phyloP scores from a whole-genome alignment of 2,113 vertebrate genomes.

The Sylvilagus bachmani region DNA sequence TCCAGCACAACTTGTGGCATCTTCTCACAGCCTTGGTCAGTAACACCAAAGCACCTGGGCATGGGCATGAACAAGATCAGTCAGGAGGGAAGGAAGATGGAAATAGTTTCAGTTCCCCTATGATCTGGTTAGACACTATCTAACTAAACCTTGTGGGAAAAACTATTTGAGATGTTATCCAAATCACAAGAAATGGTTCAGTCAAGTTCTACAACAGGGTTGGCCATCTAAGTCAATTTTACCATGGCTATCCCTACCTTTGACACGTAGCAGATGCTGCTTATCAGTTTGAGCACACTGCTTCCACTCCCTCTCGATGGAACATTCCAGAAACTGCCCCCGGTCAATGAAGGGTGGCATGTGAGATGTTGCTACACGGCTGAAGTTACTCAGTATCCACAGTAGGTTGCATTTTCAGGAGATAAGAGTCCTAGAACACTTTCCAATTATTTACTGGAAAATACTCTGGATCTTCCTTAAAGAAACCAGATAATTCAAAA shows the following conservation, averaged over 20 bases:
- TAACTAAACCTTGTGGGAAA: neutral
- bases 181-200: neutral
- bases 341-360: neutral
- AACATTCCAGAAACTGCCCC: conserved; percentile 28
- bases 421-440: neutral
- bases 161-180: neutral
- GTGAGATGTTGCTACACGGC: neutral
- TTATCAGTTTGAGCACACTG: neutral
- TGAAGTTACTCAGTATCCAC: neutral
- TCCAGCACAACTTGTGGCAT: rapidly evolving
- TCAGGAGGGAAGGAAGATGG: neutral
- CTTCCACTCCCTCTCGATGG: neutral
- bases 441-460: neutral
- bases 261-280: neutral
- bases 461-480: neutral
- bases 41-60: neutral
- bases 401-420: neutral
- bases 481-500: neutral
- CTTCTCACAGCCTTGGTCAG: neutral
- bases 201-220: neutral
- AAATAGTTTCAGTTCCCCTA: neutral
- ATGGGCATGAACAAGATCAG: neutral
- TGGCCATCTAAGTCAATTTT: neutral
- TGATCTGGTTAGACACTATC: neutral
- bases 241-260: neutral